Evolutionary conservation across 2,113 vertebrate species (phyloP), one percentile per base, ranked within the genome.

Genomic region (Salvator merianae): DNA sequence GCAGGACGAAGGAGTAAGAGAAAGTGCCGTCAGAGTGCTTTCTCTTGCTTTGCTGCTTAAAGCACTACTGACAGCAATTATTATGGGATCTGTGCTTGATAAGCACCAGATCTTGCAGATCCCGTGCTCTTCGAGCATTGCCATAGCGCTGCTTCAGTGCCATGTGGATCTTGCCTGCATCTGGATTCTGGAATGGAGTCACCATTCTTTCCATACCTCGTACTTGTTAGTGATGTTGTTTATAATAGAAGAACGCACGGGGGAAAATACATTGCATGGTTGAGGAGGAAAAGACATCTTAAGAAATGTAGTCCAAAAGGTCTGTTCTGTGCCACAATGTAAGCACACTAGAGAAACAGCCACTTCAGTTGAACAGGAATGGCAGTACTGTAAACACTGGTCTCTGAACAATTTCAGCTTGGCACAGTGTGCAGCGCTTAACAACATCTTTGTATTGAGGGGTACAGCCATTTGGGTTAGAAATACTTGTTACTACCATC

Each of bases 361-460:
- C 66, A 32, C 59, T 92, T 84, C 63, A 71, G 74, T 18, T 79
- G 47, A 84, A 78, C 34, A 79, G 12, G 16, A 55, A 62, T 68
- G 32, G 63, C 84, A 62, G 2, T 88, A 18, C 70, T 43, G 26
- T 70, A 79, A 10, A 79, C 87, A 85, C 55, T 73, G 78, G 43
- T 81, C 73, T 86, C 72, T 62, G 30, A 86, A n/a, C 18, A 70
- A 62, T 77, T 82, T 86, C 36, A 20, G 20, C 50, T 81, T 82
- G 50, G 36, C 38, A 22, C 47, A 59, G 32, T 43, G 7, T 9
- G 43, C 38, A 43, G 62, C 16, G 32, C 14, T 53, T 70, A 76
- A 34, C 68, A 79, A 34, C 53, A 63, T 63, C 75, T 72, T 79
- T 78, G 76, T n/a, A 79, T 50, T 34, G 63, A 22, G 66, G 53